Percentiles rank a stretch among this genome's conserved stretches.
These are phyloP conservation scores for Ictidomys tridecemlineatus DNA, from an alignment of 2,113 vertebrate genomes.

Conservation along the genomic window DNA sequence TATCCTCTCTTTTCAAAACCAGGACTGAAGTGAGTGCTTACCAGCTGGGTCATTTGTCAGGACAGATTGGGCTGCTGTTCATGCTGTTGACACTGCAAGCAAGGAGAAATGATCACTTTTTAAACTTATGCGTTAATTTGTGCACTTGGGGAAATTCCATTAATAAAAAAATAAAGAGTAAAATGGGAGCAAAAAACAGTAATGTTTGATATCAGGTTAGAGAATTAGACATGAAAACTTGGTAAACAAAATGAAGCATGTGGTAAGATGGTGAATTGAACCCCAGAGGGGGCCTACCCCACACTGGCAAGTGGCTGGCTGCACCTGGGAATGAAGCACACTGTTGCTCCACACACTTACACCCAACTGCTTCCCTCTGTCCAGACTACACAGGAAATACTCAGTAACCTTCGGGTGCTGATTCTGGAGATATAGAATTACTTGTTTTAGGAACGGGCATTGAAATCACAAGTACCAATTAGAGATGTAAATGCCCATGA, in stretches of 20 bases:
- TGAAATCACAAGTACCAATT: not conserved
- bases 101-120: slow-evolving; percentile 48
- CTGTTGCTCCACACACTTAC: not conserved
- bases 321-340: accelerated
- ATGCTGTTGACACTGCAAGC: not conserved
- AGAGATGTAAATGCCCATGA: not conserved
- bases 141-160: slow-evolving; percentile 21
- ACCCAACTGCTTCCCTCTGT: not conserved
- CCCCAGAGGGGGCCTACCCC: accelerated
- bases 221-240: not conserved
- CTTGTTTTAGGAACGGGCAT: not conserved
- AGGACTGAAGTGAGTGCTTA: not conserved
- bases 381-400: not conserved
- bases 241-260: not conserved
- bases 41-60: not conserved
- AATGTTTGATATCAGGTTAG: not conserved
- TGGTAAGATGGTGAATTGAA: not conserved
- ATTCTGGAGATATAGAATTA: not conserved
- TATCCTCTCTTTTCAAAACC: not conserved
- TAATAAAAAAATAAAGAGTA: slow-evolving; percentile 53
- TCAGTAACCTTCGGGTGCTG: not conserved
- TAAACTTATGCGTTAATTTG: not conserved
- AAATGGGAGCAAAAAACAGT: slow-evolving; percentile 42
- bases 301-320: not conserved
- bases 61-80: not conserved